Conservation (phyloP, 2,888 invertebrate genomes). For the Melieria omissa region DNA sequence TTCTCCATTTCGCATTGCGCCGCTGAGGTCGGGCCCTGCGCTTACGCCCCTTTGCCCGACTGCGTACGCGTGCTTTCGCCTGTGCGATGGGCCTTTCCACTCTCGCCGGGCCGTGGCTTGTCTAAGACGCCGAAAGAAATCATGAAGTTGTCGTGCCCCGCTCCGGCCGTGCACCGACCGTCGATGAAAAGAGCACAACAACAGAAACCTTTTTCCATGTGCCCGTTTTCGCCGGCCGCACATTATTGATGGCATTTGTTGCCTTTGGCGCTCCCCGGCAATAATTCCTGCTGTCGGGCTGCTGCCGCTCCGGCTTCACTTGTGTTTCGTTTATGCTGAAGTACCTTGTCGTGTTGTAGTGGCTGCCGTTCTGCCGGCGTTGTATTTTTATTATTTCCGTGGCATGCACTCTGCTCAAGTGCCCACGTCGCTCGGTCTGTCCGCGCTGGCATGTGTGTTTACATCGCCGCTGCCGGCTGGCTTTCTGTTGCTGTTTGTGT, state of each 20-base stretch:
- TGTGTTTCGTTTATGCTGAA: not conserved
- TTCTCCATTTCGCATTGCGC: not conserved
- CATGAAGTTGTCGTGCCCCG: too few species aligned
- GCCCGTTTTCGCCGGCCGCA: constrained; percentile 14
- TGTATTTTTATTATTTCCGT: not conserved
- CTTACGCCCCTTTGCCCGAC: not conserved
- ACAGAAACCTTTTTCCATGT: not conserved
- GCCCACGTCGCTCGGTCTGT: not conserved
- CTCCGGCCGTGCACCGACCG: too few species aligned
- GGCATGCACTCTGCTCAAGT: constrained; percentile 14
- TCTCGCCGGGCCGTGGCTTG: too few species aligned
- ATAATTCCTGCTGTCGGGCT: constrained; percentile 24
- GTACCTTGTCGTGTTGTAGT: constrained; percentile 10
- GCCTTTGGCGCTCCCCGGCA: constrained; percentile 31
- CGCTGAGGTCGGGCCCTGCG: not conserved
- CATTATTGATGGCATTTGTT: constrained; percentile 39
- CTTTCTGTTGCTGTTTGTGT: not conserved
- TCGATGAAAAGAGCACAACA: too few species aligned
- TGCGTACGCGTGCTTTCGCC: not conserved
- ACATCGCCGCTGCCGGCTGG: not conserved
- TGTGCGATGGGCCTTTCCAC: not conserved
- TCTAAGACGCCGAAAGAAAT: too few species aligned
- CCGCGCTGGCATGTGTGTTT: not conserved
- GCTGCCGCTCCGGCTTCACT: not conserved
- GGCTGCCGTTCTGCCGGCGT: not conserved